phyloP scores from a whole-genome alignment of 1,140 invertebrate genomes.

The Drosophila erecta region DNA sequence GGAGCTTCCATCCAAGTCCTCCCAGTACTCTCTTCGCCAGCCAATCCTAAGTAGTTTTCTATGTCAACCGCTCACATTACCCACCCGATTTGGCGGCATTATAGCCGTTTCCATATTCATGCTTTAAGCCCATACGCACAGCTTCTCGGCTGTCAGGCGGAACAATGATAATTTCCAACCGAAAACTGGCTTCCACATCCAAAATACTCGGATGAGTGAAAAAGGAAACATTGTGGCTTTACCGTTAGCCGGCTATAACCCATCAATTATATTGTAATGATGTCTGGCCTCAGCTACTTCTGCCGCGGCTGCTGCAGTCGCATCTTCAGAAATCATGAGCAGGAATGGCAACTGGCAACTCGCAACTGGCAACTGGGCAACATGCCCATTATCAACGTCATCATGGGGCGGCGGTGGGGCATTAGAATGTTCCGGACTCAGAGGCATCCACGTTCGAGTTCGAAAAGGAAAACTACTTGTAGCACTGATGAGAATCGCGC shows the following conservation, averaged over 20 bases:
- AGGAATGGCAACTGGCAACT: slow-evolving; percentile 27
- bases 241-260: slow-evolving; percentile 76
- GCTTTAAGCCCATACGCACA: slow-evolving; percentile 60
- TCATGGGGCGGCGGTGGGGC: slow-evolving; percentile 53
- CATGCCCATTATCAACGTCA: slow-evolving; percentile 81
- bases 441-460: slow-evolving; percentile 52
- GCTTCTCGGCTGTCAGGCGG: slow-evolving; percentile 60
- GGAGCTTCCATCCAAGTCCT: neutral
- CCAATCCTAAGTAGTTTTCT: slow-evolving; percentile 65
- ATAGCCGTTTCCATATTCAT: slow-evolving; percentile 59
- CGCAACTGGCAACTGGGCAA: slow-evolving; percentile 49
- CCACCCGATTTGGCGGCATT: slow-evolving; percentile 60
- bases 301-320: slow-evolving; percentile 33
- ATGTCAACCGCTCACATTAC: slow-evolving; percentile 52
- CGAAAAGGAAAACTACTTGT: slow-evolving; percentile 72
- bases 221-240: slow-evolving; percentile 66
- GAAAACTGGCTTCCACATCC: slow-evolving; percentile 32
- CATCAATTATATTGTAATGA: slow-evolving; percentile 84
- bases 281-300: slow-evolving; percentile 56
- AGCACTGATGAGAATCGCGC: slow-evolving; percentile 67
- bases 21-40: neutral
- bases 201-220: slow-evolving; percentile 42
- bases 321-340: slow-evolving; percentile 75
- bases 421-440: slow-evolving; percentile 61
- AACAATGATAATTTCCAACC: slow-evolving; percentile 75